phyloP scores from a whole-genome alignment of 2,888 invertebrate species.

The Leptopterna dolabrata region DNA sequence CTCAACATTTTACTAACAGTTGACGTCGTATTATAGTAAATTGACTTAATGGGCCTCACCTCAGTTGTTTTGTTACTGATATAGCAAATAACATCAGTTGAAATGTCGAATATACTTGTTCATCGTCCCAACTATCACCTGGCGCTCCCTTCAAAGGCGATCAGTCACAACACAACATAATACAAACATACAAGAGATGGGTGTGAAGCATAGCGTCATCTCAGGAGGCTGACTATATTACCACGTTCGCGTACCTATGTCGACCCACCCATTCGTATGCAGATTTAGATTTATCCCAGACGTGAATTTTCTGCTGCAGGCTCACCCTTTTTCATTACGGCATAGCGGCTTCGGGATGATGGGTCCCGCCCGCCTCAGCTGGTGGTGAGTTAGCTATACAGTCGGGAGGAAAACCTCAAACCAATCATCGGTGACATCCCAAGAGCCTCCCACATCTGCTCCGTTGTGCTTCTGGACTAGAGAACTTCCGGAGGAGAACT shows the following conservation, averaged over 20 bases:
- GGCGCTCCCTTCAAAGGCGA: too few species aligned
- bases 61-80: too few species aligned
- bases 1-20: too few species aligned
- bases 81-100: too few species aligned
- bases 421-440: background rate
- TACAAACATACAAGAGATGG: background rate
- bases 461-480: too few species aligned
- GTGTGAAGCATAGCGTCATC: constrained; percentile 26
- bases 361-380: background rate
- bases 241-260: constrained; percentile 23
- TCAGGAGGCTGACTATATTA: constrained; percentile 29
- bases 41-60: too few species aligned
- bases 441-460: background rate
- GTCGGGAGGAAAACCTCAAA: background rate
- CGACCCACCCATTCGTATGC: constrained; percentile 36
- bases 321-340: constrained; percentile 42
- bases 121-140: too few species aligned
- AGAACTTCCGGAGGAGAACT: too few species aligned
- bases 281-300: constrained; percentile 42
- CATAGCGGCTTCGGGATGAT: background rate
- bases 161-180: too few species aligned
- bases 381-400: background rate
- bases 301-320: constrained; percentile 41
- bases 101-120: too few species aligned
- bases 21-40: too few species aligned